Percentiles rank a stretch among this genome's conserved stretches.
These are phyloP conservation scores for Characodon lateralis DNA, from an alignment of 2,797 vertebrate genomes.

Conservation along the genomic window DNA sequence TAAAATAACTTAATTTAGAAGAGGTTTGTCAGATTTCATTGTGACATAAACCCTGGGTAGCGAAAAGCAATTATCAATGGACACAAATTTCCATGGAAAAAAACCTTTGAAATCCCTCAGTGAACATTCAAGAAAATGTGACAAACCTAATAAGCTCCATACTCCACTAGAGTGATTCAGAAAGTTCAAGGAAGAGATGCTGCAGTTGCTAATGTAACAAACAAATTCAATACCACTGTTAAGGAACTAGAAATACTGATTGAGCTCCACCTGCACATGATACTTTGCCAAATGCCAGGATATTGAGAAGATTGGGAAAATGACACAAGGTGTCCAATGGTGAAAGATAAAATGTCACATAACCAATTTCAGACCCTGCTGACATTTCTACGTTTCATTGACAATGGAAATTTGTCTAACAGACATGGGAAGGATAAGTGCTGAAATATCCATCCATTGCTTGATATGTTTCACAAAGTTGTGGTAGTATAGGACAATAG, in stretches of 20 bases:
- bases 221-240: background rate
- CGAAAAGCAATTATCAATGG: too few species aligned
- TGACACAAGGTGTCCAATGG: background rate
- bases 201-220: background rate
- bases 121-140: background rate
- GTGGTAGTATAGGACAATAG: too few species aligned
- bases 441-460: background rate
- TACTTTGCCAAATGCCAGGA: background rate
- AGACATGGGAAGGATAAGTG: background rate
- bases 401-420: background rate
- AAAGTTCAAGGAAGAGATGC: background rate
- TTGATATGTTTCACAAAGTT: too few species aligned
- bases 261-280: background rate
- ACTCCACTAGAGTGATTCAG: background rate
- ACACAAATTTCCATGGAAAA: too few species aligned
- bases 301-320: background rate
- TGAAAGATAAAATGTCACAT: background rate
- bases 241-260: background rate
- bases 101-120: too few species aligned
- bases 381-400: background rate
- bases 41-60: too few species aligned
- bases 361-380: background rate
- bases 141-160: background rate
- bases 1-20: too few species aligned
- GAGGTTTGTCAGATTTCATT: too few species aligned